Evolutionary conservation across 2,797 vertebrate species (phyloP).

Genomic region (Pseudopleuronectes americanus): DNA sequence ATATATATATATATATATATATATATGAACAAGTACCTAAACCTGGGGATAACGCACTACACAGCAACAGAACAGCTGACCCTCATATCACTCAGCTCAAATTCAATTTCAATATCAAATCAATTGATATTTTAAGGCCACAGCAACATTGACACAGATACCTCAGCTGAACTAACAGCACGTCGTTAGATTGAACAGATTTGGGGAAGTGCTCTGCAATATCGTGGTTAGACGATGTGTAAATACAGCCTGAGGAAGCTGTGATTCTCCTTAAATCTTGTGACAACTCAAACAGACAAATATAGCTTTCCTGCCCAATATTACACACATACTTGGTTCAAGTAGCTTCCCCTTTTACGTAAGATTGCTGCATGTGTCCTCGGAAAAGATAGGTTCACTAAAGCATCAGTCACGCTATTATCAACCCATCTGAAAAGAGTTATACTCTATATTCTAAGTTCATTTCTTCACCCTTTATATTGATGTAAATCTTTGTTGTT

Average conservation of each 20-base stretch:
- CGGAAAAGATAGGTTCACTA: conserved; percentile 26
- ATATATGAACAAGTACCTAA: background rate
- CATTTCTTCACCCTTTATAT: too few species aligned
- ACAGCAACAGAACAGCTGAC: conserved; percentile 31
- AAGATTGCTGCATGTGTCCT: conserved; percentile 29
- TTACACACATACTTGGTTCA: conserved; percentile 27
- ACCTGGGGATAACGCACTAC: conserved; percentile 14
- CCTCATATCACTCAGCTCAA: background rate
- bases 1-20: too few species aligned
- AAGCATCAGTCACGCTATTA: conserved; percentile 3
- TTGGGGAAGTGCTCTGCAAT: conserved; percentile 8
- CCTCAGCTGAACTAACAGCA: background rate
- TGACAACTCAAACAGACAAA: conserved; percentile 39
- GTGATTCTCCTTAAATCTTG: conserved; percentile 17
- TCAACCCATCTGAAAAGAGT: conserved; percentile 1
- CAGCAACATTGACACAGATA: background rate
- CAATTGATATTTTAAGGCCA: background rate
- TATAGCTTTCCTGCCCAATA: conserved; percentile 37
- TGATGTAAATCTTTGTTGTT: too few species aligned
- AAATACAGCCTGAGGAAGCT: conserved; percentile 26
- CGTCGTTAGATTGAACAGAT: too few species aligned
- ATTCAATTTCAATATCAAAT: background rate
- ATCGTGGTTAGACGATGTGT: background rate
- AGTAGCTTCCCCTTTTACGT: conserved; percentile 46
- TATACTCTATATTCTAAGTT: background rate